These are phyloP conservation scores for Lophius americanus DNA, from an alignment of 2,797 vertebrate species.

Conservation along the genomic window DNA sequence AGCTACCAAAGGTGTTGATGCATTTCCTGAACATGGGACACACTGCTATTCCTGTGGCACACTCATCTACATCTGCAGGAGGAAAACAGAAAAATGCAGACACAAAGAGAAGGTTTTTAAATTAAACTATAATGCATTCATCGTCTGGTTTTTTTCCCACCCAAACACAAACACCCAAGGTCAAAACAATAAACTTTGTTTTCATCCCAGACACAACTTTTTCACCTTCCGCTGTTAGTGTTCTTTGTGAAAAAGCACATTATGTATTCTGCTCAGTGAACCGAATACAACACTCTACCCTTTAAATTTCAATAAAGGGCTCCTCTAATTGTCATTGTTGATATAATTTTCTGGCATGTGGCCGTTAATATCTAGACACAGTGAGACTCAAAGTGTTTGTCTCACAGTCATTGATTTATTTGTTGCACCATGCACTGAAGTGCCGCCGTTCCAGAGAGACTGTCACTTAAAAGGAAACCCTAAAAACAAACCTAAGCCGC, in stretches of 20 bases:
- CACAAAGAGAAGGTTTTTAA: background rate
- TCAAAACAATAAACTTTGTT: conserved; percentile 31
- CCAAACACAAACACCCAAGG: background rate
- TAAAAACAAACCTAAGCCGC: conserved; percentile 46
- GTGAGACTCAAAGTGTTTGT: conserved; percentile 37
- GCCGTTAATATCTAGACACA: conserved; percentile 63
- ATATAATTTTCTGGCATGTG: conserved; percentile 57
- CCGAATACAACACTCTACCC: conserved; percentile 38
- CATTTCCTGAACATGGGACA: conserved; percentile 95
- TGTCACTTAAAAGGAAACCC: conserved; percentile 37
- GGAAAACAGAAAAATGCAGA: conserved; percentile 1
- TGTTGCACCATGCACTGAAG: conserved; percentile 33
- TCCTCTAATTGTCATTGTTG: conserved; percentile 54
- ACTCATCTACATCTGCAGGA: conserved; percentile 93
- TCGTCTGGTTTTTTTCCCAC: background rate
- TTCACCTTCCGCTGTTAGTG: conserved; percentile 40
- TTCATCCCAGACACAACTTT: conserved; percentile 23
- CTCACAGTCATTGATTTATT: conserved; percentile 54
- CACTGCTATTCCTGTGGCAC: conserved; percentile 85
- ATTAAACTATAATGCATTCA: background rate
- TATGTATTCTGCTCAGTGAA: conserved; percentile 49
- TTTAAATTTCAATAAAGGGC: conserved; percentile 63
- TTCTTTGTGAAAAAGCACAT: conserved; percentile 59
- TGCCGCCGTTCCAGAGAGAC: conserved; percentile 12
- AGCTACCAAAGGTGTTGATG: conserved; percentile 97